Percentiles rank a stretch among this genome's conserved stretches.
phyloP scores from a whole-genome alignment of 1,140 invertebrate species.

The Drosophila sucinea region DNA sequence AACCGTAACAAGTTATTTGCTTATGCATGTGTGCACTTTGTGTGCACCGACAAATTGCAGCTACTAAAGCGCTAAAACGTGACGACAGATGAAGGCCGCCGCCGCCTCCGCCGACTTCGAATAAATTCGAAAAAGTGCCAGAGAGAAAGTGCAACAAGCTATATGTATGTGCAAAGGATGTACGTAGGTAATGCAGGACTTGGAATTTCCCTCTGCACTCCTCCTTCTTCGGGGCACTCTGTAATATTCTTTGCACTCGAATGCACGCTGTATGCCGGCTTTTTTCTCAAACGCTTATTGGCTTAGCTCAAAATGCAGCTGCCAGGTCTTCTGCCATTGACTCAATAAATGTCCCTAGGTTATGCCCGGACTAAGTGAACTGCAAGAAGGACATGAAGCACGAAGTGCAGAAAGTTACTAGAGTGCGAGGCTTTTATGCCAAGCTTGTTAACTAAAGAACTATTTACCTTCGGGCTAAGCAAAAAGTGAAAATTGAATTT shows the following conservation, averaged over 20 bases:
- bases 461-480: neutral
- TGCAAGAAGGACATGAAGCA: slow-evolving; percentile 6
- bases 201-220: neutral
- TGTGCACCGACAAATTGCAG: slow-evolving; percentile 72
- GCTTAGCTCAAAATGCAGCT: slow-evolving; percentile 70
- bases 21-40: slow-evolving; percentile 70
- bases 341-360: slow-evolving; percentile 69
- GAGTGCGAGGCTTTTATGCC: slow-evolving; percentile 36
- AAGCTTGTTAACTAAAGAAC: slow-evolving; percentile 34
- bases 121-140: slow-evolving; percentile 36
- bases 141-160: slow-evolving; percentile 55
- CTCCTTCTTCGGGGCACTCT: neutral
- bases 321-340: slow-evolving; percentile 42
- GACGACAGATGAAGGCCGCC: slow-evolving; percentile 58
- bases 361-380: slow-evolving; percentile 1
- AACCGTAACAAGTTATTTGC: slow-evolving; percentile 77
- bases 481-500: slow-evolving; percentile 6
- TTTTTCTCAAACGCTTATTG: slow-evolving; percentile 74
- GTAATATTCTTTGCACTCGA: slow-evolving; percentile 17
- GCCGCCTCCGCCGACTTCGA: slow-evolving; percentile 24
- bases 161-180: neutral
- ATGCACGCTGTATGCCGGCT: slow-evolving; percentile 21
- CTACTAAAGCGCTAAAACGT: slow-evolving; percentile 78
- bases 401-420: slow-evolving; percentile 20
- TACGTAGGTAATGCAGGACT: slow-evolving; percentile 12